Base-by-base conservation (phyloP, 2,113 vertebrate species). In the Bolborhynchus lineola region DNA sequence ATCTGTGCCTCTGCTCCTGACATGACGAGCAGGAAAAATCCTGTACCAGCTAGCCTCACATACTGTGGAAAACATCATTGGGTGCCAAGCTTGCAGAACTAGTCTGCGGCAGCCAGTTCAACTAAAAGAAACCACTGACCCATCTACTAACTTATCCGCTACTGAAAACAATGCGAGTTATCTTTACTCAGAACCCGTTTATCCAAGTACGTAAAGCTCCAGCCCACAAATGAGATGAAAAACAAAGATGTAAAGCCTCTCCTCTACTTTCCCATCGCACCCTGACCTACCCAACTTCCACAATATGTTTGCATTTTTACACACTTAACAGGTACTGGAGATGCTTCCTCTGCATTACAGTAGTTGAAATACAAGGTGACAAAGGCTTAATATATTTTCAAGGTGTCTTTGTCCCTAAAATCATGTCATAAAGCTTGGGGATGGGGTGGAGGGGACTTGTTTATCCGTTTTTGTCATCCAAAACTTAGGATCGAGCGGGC, bases 61-160 rank as follows among this genome's bases (percentile, higher is more conserved):
- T 16, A 12, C 77, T 13, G 19, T 93, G 86, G 81, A 92, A 90
- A 90, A 77, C 67, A 82, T 4, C 15, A 29, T 0, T 0, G 1
- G 44, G 59, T 86, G 86, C 85, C 80, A 95, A 85, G 86, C 62
- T 68, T 84, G 76, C 74, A 82, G 71, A 91, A 82, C 76, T 55
- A 46, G 80, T 60, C 50, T 80, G 88, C 0, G 0, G 71, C 78
- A 91, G 90, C 39, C 81, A 81, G 83, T 82, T 81, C 63, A 77
- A 78, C 68, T 60, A 57, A 76, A 93, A 92, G 82, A 89, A 95
- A 81, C 59, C 42, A 5, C 90, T 83, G 76, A 84, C 84, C 92
- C 67, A 95, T 76, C 91, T 70, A 72, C 72, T 74, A 70, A 76
- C 92, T 76, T 72, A 82, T 33, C 91, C 11, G 2, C 86, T 64